A percentile compares a stretch with the other conserved stretches of the same genome.
phyloP scores from a whole-genome alignment of 2,113 vertebrate species.

The Gallinago jamesoni region DNA sequence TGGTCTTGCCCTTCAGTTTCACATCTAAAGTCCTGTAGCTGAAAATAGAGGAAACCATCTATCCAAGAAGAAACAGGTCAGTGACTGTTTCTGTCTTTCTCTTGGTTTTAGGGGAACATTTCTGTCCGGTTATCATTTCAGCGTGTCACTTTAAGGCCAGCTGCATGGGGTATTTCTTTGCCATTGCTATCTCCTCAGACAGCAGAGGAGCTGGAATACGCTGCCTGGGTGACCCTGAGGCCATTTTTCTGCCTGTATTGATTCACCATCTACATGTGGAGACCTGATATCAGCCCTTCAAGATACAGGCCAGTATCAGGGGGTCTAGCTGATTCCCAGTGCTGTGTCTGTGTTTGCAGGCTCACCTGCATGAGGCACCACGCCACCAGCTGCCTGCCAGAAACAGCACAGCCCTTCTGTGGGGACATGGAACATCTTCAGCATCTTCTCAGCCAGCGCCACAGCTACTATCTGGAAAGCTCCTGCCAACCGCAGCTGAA shows the following conservation, averaged over 20 bases:
- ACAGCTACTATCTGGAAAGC: not conserved
- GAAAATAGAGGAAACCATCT: not conserved
- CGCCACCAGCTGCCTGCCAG: not conserved
- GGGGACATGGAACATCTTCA: not conserved
- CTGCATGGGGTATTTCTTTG: not conserved
- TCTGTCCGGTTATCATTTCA: not conserved
- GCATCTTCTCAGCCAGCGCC: not conserved
- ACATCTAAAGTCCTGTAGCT: not conserved
- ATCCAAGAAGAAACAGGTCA: not conserved
- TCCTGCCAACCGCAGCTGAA: not conserved
- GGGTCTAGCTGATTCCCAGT: not conserved
- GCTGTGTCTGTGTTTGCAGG: not conserved
- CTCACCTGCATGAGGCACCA: not conserved
- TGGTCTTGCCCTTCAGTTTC: not conserved
- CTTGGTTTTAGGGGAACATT: not conserved
- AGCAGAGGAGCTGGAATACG: not conserved
- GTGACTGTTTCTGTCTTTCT: not conserved
- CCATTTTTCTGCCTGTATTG: not conserved
- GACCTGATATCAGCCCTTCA: not conserved
- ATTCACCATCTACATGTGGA: not conserved
- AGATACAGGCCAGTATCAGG: not conserved
- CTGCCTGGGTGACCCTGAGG: not conserved
- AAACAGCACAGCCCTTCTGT: not conserved
- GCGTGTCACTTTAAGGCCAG: not conserved
- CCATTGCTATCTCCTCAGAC: not conserved